phyloP scores from a whole-genome alignment of 2,797 vertebrate species.

The Hemitrygon akajei region DNA sequence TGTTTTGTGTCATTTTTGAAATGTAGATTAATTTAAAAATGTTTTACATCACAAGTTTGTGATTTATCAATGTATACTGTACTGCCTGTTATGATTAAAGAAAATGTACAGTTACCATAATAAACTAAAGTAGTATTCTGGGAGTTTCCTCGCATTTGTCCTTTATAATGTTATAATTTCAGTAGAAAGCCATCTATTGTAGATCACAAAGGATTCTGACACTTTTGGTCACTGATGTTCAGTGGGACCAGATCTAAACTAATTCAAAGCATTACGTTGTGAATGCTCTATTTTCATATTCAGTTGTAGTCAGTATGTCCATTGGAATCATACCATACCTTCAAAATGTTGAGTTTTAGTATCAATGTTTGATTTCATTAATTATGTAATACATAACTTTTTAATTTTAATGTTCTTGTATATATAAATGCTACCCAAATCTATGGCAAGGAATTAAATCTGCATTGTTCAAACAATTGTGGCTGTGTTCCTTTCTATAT shows the following conservation, averaged over 20 bases:
- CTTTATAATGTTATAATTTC: neutral
- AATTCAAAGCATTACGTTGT: neutral
- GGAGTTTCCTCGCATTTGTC: neutral
- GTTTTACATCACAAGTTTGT: neutral
- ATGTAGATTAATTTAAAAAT: neutral
- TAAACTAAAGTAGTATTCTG: neutral
- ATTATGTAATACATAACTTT: neutral
- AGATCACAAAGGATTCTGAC: neutral
- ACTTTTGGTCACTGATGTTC: neutral
- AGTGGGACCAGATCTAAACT: neutral
- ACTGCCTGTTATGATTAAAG: neutral
- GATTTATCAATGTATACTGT: neutral
- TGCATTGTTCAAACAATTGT: neutral
- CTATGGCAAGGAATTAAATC: neutral
- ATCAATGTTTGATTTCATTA: neutral
- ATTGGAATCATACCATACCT: neutral
- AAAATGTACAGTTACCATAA: neutral
- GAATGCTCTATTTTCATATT: neutral
- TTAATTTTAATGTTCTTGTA: neutral
- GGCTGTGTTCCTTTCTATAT: neutral
- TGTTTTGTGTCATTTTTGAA: neutral
- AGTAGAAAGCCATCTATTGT: neutral
- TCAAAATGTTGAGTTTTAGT: neutral
- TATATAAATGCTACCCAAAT: neutral
- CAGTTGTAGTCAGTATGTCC: neutral